Evolutionary conservation across 2,113 vertebrate species (phyloP).

Genomic region (Lophura nycthemera): DNA sequence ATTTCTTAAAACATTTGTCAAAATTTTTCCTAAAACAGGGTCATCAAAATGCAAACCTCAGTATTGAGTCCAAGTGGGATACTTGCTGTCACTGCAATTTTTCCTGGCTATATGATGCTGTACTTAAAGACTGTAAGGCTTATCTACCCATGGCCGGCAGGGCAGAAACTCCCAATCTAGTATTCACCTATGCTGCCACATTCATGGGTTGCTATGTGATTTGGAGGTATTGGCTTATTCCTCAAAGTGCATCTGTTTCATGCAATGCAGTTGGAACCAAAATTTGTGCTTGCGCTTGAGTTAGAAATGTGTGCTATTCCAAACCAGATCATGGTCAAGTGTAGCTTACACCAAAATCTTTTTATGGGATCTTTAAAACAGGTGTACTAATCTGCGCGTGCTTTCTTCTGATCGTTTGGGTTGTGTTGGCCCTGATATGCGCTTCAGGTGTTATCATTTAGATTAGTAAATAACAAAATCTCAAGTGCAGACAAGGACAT

Average conservation of each 20-base stretch:
- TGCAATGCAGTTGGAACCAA: background rate
- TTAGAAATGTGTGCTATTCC: background rate
- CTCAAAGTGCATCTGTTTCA: background rate
- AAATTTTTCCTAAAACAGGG: background rate
- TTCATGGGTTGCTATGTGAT: background rate
- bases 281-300: background rate
- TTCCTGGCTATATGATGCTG: rapidly evolving
- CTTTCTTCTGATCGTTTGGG: background rate
- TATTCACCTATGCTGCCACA: background rate
- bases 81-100: background rate
- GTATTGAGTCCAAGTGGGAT: background rate
- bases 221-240: background rate
- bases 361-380: background rate
- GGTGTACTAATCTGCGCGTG: background rate
- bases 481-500: background rate
- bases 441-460: background rate
- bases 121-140: background rate
- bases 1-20: background rate
- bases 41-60: background rate
- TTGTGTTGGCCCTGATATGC: background rate
- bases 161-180: background rate
- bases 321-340: background rate
- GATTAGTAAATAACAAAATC: background rate
- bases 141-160: background rate
- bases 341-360: background rate